phyloP scores from a whole-genome alignment of 1,140 invertebrate genomes.

The Ostrea denselamellosa region DNA sequence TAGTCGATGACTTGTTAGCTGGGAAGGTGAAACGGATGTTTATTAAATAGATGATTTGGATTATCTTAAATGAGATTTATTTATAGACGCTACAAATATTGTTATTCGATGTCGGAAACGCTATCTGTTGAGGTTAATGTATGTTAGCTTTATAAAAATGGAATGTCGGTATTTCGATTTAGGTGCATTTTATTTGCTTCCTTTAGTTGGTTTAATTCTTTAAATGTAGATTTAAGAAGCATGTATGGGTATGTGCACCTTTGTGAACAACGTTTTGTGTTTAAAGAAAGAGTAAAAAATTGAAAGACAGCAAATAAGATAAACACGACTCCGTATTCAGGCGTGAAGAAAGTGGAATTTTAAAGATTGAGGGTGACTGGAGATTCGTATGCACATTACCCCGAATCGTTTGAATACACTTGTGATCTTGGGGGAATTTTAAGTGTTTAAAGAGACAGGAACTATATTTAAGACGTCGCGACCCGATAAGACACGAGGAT shows the following conservation, averaged over 20 bases:
- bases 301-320: constrained; percentile 14
- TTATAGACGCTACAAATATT: not conserved
- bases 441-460: constrained; percentile 27
- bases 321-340: not conserved
- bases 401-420: not conserved
- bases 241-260: not conserved
- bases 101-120: not conserved
- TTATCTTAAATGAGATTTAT: not conserved
- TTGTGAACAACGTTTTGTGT: not conserved
- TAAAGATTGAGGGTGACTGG: not conserved
- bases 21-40: not conserved
- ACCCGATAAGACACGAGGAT: constrained; percentile 7
- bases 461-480: not conserved
- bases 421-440: constrained; percentile 11
- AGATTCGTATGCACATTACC: constrained; percentile 23
- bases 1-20: not conserved
- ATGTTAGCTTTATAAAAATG: not conserved
- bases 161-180: not conserved
- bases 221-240: not conserved
- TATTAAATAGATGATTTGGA: not conserved
- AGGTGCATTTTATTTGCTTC: not conserved
- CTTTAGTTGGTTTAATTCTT: not conserved
- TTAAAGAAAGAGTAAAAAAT: not conserved
- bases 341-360: constrained; percentile 10
- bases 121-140: not conserved